A percentile compares a stretch with the other conserved stretches of the same genome.
Conservation (phyloP, 2,113 vertebrate genomes). For the Machaerirhynchus nigripectus region DNA sequence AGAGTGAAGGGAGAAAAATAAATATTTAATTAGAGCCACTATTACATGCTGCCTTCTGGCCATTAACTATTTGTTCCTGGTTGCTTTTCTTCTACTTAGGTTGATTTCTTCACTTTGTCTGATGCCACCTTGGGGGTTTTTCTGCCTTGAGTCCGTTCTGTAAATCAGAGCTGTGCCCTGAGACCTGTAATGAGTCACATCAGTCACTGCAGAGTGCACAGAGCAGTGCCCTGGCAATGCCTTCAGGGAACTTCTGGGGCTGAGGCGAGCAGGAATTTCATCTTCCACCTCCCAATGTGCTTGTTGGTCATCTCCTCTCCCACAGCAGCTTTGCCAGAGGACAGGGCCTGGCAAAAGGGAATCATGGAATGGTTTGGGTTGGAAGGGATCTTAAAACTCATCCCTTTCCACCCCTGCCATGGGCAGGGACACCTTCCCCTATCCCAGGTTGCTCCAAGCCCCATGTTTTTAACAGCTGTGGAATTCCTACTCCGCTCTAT, state of each 20-base stretch:
- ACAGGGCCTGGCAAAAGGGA: rapidly evolving
- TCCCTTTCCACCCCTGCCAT: background rate
- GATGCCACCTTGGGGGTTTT: background rate
- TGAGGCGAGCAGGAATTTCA: background rate
- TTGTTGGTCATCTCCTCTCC: background rate
- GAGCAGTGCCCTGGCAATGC: background rate
- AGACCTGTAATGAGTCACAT: background rate
- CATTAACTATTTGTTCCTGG: background rate
- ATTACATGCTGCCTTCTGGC: background rate
- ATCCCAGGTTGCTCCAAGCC: background rate
- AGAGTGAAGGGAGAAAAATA: slow-evolving; percentile 25
- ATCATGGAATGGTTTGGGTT: background rate
- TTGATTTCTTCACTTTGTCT: background rate
- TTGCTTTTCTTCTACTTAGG: background rate
- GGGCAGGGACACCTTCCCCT: background rate
- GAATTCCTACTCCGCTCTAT: background rate
- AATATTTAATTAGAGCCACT: slow-evolving; percentile 42
- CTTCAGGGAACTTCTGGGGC: background rate
- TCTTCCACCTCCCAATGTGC: background rate
- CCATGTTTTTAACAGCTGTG: background rate
- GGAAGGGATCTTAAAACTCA: background rate
- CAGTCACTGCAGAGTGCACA: background rate
- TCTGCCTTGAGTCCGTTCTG: background rate
- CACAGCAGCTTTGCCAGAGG: background rate
- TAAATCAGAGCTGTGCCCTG: background rate